These are phyloP conservation scores for Cotesia chilonis DNA, from an alignment of 1,140 invertebrate genomes.

Conservation along the genomic window DNA sequence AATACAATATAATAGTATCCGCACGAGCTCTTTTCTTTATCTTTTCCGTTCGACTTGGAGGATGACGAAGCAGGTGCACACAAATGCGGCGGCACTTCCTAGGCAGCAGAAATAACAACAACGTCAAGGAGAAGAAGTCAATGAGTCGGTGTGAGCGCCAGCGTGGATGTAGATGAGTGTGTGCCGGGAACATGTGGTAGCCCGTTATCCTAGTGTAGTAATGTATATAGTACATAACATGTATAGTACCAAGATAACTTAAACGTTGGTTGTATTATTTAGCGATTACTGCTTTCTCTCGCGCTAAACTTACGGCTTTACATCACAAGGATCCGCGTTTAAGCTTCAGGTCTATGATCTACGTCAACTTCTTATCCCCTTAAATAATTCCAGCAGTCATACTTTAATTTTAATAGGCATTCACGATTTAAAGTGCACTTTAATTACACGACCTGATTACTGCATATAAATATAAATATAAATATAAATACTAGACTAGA, in stretches of 20 bases:
- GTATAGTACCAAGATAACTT: constrained; percentile 2
- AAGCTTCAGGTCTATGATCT: constrained; percentile 14
- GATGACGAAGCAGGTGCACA: constrained; percentile 17
- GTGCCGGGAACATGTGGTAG: too few relatives aligned
- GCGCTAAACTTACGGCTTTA: not conserved
- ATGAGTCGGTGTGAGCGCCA: too few relatives aligned
- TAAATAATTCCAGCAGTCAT: not conserved
- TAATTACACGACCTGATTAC: constrained; percentile 17
- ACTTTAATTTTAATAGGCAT: not conserved
- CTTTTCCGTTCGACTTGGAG: constrained; percentile 5
- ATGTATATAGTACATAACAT: not conserved
- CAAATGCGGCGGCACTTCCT: constrained; percentile 19
- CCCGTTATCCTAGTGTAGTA: too few relatives aligned
- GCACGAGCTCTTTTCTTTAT: constrained; percentile 7
- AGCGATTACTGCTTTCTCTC: constrained; percentile 17
- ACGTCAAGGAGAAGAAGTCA: not conserved
- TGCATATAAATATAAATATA: too few relatives aligned
- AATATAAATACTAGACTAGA: too few relatives aligned
- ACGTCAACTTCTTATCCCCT: constrained; percentile 14
- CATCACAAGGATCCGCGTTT: constrained; percentile 6
- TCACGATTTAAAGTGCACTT: not conserved
- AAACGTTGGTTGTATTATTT: constrained; percentile 15
- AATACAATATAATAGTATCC: not conserved
- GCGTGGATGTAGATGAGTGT: too few relatives aligned
- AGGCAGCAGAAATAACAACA: constrained; percentile 4